Evolutionary conservation across 1,140 invertebrate genomes (phyloP).

Genomic region (Oryzaephilus surinamensis): DNA sequence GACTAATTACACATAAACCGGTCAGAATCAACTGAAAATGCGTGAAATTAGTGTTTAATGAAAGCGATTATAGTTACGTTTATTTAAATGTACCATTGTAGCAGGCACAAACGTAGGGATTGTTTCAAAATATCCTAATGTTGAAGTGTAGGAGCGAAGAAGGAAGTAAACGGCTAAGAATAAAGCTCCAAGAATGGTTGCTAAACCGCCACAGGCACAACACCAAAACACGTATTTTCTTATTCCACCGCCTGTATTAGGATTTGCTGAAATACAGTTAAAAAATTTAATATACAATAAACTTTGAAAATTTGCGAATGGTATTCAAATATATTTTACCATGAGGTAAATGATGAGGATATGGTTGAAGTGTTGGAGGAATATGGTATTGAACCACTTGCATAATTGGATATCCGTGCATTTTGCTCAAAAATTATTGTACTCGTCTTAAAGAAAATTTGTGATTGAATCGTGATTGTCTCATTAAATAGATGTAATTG

Average conservation of each 20-base stretch:
- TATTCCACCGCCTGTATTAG: conserved; percentile 37
- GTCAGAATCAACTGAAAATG: conserved; percentile 65
- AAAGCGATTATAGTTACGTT: neutral
- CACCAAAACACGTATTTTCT: conserved; percentile 68
- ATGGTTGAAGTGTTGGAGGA: conserved; percentile 35
- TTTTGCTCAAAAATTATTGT: conserved; percentile 20
- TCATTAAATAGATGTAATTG: too few species aligned
- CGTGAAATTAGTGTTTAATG: conserved; percentile 9
- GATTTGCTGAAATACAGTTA: conserved; percentile 26
- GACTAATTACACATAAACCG: conserved; percentile 71
- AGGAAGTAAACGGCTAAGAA: conserved; percentile 68
- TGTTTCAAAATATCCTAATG: conserved; percentile 72
- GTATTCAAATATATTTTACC: conserved; percentile 13
- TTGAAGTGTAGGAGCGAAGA: conserved; percentile 65
- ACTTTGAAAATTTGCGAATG: neutral
- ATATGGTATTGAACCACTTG: conserved; percentile 48
- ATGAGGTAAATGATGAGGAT: conserved; percentile 24
- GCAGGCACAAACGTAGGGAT: conserved; percentile 74
- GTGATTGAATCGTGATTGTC: too few species aligned
- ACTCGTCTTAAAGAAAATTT: too few species aligned
- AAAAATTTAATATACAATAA: neutral
- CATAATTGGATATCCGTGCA: conserved; percentile 49
- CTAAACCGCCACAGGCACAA: conserved; percentile 59
- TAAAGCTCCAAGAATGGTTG: conserved; percentile 58
- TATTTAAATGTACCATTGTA: conserved; percentile 49